Percentiles rank a stretch among this genome's conserved stretches.
Evolutionary conservation across 2,113 vertebrate genomes (phyloP).

Genomic region (Sakesphorus luctuosus): DNA sequence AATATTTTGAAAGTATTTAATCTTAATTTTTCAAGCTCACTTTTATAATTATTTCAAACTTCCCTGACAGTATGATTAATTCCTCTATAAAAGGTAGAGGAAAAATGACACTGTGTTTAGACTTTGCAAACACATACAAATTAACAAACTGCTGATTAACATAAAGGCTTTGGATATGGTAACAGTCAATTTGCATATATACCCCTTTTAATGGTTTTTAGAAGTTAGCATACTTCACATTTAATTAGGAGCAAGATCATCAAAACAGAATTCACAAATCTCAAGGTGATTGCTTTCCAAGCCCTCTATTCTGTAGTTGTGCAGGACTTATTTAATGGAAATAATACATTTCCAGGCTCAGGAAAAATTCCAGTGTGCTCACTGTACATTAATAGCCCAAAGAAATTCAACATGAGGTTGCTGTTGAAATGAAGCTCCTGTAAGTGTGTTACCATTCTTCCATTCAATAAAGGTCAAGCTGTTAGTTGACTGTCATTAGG

Average conservation of each 20-base stretch:
- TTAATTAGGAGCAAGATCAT: not conserved
- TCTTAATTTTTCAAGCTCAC: constrained; percentile 11
- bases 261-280: not conserved
- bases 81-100: not conserved
- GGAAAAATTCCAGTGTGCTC: not conserved
- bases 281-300: not conserved
- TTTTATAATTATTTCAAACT: constrained; percentile 12
- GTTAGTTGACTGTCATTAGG: constrained; percentile 61
- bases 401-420: constrained; percentile 27
- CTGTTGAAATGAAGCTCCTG: constrained; percentile 25
- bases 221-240: not conserved
- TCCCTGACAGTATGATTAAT: constrained; percentile 19
- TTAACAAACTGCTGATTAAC: not conserved
- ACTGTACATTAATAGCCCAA: constrained; percentile 3
- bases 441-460: constrained; percentile 19
- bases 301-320: not conserved
- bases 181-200: not conserved
- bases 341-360: not conserved
- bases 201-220: not conserved
- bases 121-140: not conserved
- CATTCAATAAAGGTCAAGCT: constrained; percentile 55
- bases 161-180: not conserved
- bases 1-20: not conserved
- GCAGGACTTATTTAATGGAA: not conserved
- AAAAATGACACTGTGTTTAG: not conserved